A percentile compares a stretch with the other conserved stretches of the same genome.
Evolutionary conservation across 37 sponge, comb jelly and placozoan species (phyloP).

Genomic region (Spongilla lacustris): DNA sequence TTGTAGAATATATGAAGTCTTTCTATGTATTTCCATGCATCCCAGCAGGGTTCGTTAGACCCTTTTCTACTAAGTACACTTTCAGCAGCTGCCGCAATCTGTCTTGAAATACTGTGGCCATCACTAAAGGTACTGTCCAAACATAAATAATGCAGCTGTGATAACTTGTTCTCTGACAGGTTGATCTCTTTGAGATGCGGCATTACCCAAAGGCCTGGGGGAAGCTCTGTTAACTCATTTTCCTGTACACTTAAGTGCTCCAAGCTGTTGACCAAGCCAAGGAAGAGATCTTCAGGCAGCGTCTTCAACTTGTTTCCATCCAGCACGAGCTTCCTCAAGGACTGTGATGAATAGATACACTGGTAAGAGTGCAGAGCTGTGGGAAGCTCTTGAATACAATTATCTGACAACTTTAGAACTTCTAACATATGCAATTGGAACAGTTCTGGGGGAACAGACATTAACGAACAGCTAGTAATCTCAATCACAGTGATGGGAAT

Average conservation of each 20-base stretch:
- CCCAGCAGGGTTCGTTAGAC: neutral
- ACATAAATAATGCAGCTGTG: slow-evolving; percentile 76
- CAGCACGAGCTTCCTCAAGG: slow-evolving; percentile 25
- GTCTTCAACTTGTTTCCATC: slow-evolving; percentile 47
- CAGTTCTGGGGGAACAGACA: slow-evolving; percentile 46
- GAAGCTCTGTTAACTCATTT: slow-evolving; percentile 42
- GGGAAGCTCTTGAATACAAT: slow-evolving; percentile 49
- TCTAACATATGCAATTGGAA: slow-evolving; percentile 70
- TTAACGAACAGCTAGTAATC: slow-evolving; percentile 33
- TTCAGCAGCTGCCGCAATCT: slow-evolving; percentile 40
- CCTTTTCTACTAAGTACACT: neutral
- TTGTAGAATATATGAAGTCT: neutral
- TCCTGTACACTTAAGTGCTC: slow-evolving; percentile 45
- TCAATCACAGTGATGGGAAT: slow-evolving; percentile 54
- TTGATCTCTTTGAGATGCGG: slow-evolving; percentile 59
- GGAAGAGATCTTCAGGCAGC: slow-evolving; percentile 63
- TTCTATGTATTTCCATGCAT: neutral
- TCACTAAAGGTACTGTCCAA: slow-evolving; percentile 53
- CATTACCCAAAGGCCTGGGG: slow-evolving; percentile 62
- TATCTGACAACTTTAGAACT: slow-evolving; percentile 39
- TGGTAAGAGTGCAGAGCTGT: neutral
- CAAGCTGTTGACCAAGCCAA: slow-evolving; percentile 19
- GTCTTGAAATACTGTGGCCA: slow-evolving; percentile 30
- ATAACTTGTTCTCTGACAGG: slow-evolving; percentile 54
- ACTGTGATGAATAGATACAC: slow-evolving; percentile 29